Percentiles rank a stretch among this genome's conserved stretches.
Evolutionary conservation across 2,797 vertebrate genomes (phyloP).

Genomic region (Balearica regulorum): DNA sequence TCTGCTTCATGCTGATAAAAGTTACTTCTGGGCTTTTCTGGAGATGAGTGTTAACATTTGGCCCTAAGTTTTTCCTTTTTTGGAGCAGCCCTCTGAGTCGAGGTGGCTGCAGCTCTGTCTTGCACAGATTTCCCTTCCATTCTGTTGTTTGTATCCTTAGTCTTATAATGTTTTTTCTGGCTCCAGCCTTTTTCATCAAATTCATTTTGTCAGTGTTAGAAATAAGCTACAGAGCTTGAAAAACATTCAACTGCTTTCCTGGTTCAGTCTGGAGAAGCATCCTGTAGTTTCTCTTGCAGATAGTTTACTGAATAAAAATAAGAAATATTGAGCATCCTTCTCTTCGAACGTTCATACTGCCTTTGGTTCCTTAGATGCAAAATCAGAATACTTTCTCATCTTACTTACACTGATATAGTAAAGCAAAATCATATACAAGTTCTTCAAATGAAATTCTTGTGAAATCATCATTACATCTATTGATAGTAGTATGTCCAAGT

Average conservation of each 20-base stretch:
- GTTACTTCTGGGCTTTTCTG: neutral
- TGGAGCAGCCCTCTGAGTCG: neutral
- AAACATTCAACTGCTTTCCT: neutral
- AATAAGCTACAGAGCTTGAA: neutral
- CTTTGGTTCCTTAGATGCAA: neutral
- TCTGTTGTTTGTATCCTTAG: neutral
- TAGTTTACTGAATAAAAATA: neutral
- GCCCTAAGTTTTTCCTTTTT: neutral
- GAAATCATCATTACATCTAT: neutral
- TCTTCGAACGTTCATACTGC: neutral
- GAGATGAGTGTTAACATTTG: neutral
- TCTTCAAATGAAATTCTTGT: neutral
- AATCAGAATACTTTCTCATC: neutral
- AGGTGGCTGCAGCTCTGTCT: neutral
- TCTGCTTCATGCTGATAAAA: neutral
- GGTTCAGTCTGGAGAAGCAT: neutral
- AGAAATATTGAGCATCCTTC: neutral
- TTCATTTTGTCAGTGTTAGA: neutral
- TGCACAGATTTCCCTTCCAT: neutral
- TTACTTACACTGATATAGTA: neutral
- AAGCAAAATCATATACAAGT: neutral
- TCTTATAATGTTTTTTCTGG: neutral
- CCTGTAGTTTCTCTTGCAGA: neutral
- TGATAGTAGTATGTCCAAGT: neutral
- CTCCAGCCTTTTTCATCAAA: neutral